These are phyloP conservation scores for Oscheius sp. DNA, from an alignment of 2,888 invertebrate species.

Conservation along the genomic window DNA sequence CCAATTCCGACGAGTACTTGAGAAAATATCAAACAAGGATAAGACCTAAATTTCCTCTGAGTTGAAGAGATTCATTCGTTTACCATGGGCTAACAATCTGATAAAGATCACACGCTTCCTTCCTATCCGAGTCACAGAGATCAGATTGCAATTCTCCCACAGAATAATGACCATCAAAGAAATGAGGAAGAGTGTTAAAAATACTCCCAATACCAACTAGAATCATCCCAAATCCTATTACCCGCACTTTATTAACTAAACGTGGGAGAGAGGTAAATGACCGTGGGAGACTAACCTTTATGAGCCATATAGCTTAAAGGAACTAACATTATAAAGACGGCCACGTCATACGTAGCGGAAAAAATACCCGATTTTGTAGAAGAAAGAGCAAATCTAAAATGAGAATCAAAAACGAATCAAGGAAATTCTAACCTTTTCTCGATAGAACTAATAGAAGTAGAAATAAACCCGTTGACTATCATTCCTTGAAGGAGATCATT, in stretches of 20 bases:
- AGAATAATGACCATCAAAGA: slow-evolving; percentile 51
- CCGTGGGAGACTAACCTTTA: slow-evolving; percentile 40
- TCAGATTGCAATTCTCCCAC: slow-evolving; percentile 40
- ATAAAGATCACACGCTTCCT: slow-evolving; percentile 7
- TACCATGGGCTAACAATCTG: slow-evolving; percentile 29
- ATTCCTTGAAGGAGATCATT: slow-evolving; percentile 60
- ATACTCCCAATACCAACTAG: slow-evolving; percentile 54
- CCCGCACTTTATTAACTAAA: slow-evolving; percentile 58
- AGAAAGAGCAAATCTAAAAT: slow-evolving; percentile 50
- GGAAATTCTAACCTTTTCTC: slow-evolving; percentile 48
- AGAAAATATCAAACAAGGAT: slow-evolving; percentile 47
- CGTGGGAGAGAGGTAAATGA: slow-evolving; percentile 3
- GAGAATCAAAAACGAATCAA: background rate
- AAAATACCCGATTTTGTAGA: slow-evolving; percentile 59
- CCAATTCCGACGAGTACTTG: slow-evolving; percentile 60
- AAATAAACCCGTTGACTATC: slow-evolving; percentile 61
- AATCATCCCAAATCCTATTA: slow-evolving; percentile 58
- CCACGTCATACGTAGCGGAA: slow-evolving; percentile 59
- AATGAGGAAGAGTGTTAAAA: slow-evolving; percentile 54
- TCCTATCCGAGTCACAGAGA: slow-evolving; percentile 17
- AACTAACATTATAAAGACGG: slow-evolving; percentile 55
- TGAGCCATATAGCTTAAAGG: slow-evolving; percentile 52
- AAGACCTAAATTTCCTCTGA: slow-evolving; percentile 37
- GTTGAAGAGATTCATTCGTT: background rate
- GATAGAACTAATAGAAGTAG: slow-evolving; percentile 58